Conservation (phyloP, 2,797 vertebrate genomes). For the Diplodus sargus region DNA sequence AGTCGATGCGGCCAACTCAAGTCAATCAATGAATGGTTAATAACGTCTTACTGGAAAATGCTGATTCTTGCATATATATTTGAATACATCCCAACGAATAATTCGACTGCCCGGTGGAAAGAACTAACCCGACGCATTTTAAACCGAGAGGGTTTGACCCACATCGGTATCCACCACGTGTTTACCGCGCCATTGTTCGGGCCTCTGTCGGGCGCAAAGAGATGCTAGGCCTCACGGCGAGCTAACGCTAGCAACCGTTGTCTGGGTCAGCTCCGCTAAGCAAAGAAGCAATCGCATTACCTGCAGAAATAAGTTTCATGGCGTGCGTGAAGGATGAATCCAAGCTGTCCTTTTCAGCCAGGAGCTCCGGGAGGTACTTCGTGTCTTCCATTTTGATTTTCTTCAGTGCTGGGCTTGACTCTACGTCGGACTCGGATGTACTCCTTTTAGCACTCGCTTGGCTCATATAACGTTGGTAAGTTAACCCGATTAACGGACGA, state of each 20-base stretch:
- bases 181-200: slow-evolving; percentile 63
- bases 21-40: not conserved
- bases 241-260: not conserved
- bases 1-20: too few relatives aligned
- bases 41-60: not conserved
- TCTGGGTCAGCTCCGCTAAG: rapidly evolving
- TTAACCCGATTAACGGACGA: too few relatives aligned
- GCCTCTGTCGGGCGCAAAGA: not conserved
- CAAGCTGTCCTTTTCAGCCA: slow-evolving; percentile 97
- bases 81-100: rapidly evolving
- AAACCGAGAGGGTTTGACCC: not conserved
- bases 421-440: slow-evolving; percentile 44
- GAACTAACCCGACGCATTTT: not conserved
- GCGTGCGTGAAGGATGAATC: slow-evolving; percentile 97
- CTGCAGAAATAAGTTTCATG: slow-evolving; percentile 93
- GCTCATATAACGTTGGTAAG: slow-evolving; percentile 41
- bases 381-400: slow-evolving; percentile 91
- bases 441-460: slow-evolving; percentile 32
- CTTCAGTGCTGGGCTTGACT: slow-evolving; percentile 49
- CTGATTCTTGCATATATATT: rapidly evolving
- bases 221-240: slow-evolving; percentile 24
- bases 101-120: rapidly evolving
- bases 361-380: slow-evolving; percentile 95
- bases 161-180: slow-evolving; percentile 64
- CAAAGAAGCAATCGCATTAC: slow-evolving; percentile 67